phyloP scores from a whole-genome alignment of 2,113 vertebrate genomes.

The Meriones unguiculatus region DNA sequence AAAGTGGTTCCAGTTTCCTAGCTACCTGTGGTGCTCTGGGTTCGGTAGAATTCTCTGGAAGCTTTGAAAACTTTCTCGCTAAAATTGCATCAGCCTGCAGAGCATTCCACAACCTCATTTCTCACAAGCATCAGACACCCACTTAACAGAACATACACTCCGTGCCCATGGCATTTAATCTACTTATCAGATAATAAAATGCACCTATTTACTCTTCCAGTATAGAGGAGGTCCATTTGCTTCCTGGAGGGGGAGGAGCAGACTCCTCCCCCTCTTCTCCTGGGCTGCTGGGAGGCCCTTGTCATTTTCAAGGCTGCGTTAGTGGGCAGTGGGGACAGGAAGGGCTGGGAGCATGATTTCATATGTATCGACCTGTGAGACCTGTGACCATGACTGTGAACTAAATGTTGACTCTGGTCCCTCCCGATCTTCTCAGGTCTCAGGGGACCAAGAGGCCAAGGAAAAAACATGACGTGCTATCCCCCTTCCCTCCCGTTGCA shows the following conservation, averaged over 20 bases:
- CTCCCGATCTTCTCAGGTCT: not conserved
- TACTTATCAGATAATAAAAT: constrained; percentile 49
- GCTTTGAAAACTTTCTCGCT: not conserved
- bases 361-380: not conserved
- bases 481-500: not conserved
- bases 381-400: not conserved
- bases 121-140: not conserved
- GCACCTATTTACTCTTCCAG: not conserved
- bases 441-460: not conserved
- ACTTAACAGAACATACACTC: not conserved
- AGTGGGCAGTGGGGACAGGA: not conserved
- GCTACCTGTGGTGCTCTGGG: rapidly evolving
- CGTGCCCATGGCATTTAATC: constrained; percentile 10
- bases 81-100: constrained; percentile 18
- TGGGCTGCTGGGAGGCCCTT: not conserved
- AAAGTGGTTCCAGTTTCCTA: not conserved
- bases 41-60: constrained; percentile 37
- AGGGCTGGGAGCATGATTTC: not conserved
- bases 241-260: not conserved
- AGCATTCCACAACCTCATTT: not conserved
- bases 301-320: not conserved
- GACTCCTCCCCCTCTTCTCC: not conserved
- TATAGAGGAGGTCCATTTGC: not conserved
- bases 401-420: not conserved
- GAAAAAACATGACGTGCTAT: not conserved